Evolutionary conservation across 2,113 vertebrate genomes (phyloP), one percentile per base, ranked within the genome.

Genomic region (Myiozetetes cayanensis): DNA sequence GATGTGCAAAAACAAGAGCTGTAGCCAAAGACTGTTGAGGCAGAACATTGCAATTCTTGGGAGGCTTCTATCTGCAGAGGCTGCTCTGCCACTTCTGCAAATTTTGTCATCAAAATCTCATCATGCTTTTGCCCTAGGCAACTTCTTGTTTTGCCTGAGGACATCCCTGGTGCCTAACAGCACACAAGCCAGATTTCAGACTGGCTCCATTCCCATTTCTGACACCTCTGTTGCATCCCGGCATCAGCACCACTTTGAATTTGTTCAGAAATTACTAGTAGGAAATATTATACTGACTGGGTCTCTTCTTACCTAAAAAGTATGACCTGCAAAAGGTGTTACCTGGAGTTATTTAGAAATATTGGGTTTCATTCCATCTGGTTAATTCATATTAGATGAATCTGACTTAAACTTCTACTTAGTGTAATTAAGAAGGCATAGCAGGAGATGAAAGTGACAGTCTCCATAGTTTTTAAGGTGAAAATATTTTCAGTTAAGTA

Each of bases 61-160:
- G 53, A 88, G 41, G 37, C 11, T 78, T 14, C 59, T 82, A 12
- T 55, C 82, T 89, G 21, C 37, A 59, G 63, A 84, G 89, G 25
- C 27, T 70, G 24, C 53, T 77, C 25, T 95, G 68, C 8, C 37
- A 70, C 55, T 77, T 92, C 25, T 74, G 41, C 65, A 81, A 41
- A 85, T 76, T 91, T 94, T 87, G 25, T 49, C 74, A 73, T 83
- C 71, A 94, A 93, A 94, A 91, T 88, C 83, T 63, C 71, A 53
- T 73, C 63, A 46, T 30, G 62, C 25, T 49, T 59, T 87, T 94
- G 82, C 92, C 50, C 59, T 63, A 83, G 90, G 82, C 89, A 88
- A 73, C 22, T 70, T 94, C 82, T 92, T 96, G 78, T n/a, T 94
- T 90, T 90, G 75, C 88, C 75, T 88, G 7, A 92, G 88, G 90